A percentile compares a stretch with the other conserved stretches of the same genome.
These are phyloP conservation scores for Corythornis madagascariensis DNA, from an alignment of 2,113 vertebrate genomes.

Conservation along the genomic window DNA sequence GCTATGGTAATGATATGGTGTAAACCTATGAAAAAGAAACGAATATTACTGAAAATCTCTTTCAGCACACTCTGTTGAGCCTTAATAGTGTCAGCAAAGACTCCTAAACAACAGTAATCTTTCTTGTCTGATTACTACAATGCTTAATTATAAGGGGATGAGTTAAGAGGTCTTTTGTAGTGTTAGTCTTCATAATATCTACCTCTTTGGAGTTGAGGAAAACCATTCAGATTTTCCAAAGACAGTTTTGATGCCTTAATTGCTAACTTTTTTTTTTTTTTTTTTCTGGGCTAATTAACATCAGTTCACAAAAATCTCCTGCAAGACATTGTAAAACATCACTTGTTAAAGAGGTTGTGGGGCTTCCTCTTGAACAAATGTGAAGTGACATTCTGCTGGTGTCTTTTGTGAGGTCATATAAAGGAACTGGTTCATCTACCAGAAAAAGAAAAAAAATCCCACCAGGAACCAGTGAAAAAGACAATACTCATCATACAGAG, in stretches of 20 bases:
- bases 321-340: slow-evolving; percentile 65
- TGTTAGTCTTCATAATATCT: slow-evolving; percentile 9
- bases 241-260: slow-evolving; percentile 61
- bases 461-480: slow-evolving; percentile 63
- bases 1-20: neutral
- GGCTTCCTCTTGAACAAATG: slow-evolving; percentile 74
- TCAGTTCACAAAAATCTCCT: slow-evolving; percentile 47
- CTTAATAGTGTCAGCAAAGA: neutral
- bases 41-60: neutral
- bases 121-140: neutral
- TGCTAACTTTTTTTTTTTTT: slow-evolving; percentile 36
- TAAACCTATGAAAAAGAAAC: neutral
- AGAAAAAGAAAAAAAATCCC: slow-evolving; percentile 58
- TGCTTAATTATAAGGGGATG: neutral
- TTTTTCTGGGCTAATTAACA: slow-evolving; percentile 62
- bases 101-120: neutral
- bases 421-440: slow-evolving; percentile 70
- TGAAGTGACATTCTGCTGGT: slow-evolving; percentile 72
- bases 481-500: slow-evolving; percentile 56
- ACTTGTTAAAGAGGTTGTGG: slow-evolving; percentile 70
- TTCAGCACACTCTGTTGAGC: neutral
- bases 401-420: slow-evolving; percentile 77
- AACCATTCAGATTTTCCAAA: slow-evolving; percentile 49
- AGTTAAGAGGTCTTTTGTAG: neutral
- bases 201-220: neutral